Base-by-base conservation (phyloP, 2,113 vertebrate species). In the Echinops telfairi region DNA sequence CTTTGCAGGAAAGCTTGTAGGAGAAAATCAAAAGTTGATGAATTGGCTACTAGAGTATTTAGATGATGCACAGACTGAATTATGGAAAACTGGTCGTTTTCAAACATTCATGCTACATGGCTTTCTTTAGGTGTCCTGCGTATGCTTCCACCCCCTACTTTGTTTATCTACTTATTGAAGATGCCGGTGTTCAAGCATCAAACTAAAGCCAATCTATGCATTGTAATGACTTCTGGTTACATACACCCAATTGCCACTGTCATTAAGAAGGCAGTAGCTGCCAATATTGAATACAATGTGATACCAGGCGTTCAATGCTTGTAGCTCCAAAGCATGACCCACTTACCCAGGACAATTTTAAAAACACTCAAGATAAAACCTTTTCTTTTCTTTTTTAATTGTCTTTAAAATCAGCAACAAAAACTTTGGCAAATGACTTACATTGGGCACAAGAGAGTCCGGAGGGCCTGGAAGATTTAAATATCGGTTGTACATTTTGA, bases 191-290 rank as follows among this genome's bases (percentile, higher is more conserved):
- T 84, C 78, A 93, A 70, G 66, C 20, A 2, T 17, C 94, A 95
- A 62, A 58, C 91, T 91, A 93, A 96, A 96, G 97, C 96, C 73
- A 97, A 92, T 95, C 84, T 94, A 2, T 91, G 92, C 96, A 93
- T 92, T 96, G 88, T 93, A 95, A 92, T 90, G 96, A 81, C 95
- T 96, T 93, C 87, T 90, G 66, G 79, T 95, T 96, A 75, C 58
- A 77, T 2, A 62, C 92, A 93, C 66, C 68, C 95, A 83, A 84
- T 95, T 96, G 95, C 94, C 57, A 62, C 1, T 7, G 60, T 89
- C 96, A 92, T 92, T 95, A 94, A 83, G 95, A 82, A 88, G 81
- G 94, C 40, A 1, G 76, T 76, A 68, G 60, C 84, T 88, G 70
- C 85, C 11, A 1, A 80, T 83, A 85, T 60, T 43, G 80, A 94